Base-by-base conservation (phyloP, 1,140 invertebrate species). In the Orchesella cincta region DNA sequence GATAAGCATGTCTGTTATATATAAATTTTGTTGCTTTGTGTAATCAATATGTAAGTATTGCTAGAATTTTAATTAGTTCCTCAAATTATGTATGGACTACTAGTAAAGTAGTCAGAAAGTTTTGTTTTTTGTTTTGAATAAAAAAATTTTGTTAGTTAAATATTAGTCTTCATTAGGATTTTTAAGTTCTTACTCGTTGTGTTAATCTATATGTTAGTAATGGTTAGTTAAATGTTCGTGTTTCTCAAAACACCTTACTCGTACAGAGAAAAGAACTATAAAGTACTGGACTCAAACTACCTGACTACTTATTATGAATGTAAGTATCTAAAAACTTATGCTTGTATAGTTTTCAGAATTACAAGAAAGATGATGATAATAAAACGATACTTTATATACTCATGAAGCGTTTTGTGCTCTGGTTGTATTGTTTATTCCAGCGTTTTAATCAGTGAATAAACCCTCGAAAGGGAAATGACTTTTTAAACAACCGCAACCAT, bases 241-340 rank as follows among this genome's bases (percentile, higher is more conserved):
- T 62, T 62, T 26, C 54, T 5, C 12, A n/a, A n/a, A 16, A 62
- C 54, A 28, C 8, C 5, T n/a, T 62, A 62, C 39, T 46, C 8
- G 8, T 46, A 20, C 39, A 20, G 8, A 46, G 8, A 62, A 62
- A 28, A 28, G 3, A 12, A 28, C 54, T 18, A 16, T 28, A 67
- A 67, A 67, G 62, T 67, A 67, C 62, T 67, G 62, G 29, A 67
- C 62, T 67, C 62, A 29, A 67, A 67, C 14, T 67, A 67, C 62
- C 62, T 67, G 62, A 67, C 62, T 18, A 67, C 8, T 31, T 31
- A 16, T 57, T 57, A 18, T 26, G 12, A 57, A n/a, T 23, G 12
- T 12, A 57, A 57, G 26, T 23, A 57, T 57, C 12, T n/a, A n/a
- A 16, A 57, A 57, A 57, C 12, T 23, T 57, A 57, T 57, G 54